Conservation (phyloP, 2,888 invertebrate genomes). For the Suillia variegata region DNA sequence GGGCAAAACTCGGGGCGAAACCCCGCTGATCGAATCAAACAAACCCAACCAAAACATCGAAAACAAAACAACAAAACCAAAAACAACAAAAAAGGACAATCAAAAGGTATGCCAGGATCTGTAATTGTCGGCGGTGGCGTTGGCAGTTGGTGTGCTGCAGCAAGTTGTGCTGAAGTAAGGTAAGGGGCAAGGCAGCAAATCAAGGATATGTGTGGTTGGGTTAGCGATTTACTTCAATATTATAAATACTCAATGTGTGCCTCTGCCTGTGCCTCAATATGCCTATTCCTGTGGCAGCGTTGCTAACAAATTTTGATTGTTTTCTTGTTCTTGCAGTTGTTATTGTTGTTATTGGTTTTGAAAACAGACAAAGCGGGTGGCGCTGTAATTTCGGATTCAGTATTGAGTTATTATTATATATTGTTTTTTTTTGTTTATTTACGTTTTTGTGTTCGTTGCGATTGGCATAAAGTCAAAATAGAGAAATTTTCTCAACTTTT, state of each 20-base stretch:
- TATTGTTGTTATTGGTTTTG: background rate
- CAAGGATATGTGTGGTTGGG: conserved; percentile 1
- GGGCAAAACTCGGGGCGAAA: conserved; percentile 48
- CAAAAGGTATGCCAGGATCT: conserved; percentile 26
- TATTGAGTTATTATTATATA: conserved; percentile 55
- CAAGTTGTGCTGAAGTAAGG: background rate
- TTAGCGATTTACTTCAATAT: too few relatives aligned
- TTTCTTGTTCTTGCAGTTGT: background rate
- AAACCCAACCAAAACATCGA: conserved; percentile 29
- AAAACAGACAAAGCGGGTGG: conserved; percentile 42
- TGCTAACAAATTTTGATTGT: conserved; percentile 19
- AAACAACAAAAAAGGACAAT: conserved; percentile 31
- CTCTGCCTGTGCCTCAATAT: conserved; percentile 8
- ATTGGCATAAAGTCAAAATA: background rate
- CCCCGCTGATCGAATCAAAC: conserved; percentile 58
- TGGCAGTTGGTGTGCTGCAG: background rate
- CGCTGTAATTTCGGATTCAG: conserved; percentile 51
- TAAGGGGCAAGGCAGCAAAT: too few relatives aligned
- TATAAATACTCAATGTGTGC: too few relatives aligned
- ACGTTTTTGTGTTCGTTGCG: conserved; percentile 19
- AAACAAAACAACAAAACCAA: too few relatives aligned
- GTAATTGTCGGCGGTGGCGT: background rate
- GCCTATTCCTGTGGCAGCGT: conserved; percentile 16
- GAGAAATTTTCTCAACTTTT: too few relatives aligned
- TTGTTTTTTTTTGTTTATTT: too few relatives aligned